A percentile compares a stretch with the other conserved stretches of the same genome.
Evolutionary conservation across 2,888 invertebrate species (phyloP).

Genomic region (Thera obeliscata): DNA sequence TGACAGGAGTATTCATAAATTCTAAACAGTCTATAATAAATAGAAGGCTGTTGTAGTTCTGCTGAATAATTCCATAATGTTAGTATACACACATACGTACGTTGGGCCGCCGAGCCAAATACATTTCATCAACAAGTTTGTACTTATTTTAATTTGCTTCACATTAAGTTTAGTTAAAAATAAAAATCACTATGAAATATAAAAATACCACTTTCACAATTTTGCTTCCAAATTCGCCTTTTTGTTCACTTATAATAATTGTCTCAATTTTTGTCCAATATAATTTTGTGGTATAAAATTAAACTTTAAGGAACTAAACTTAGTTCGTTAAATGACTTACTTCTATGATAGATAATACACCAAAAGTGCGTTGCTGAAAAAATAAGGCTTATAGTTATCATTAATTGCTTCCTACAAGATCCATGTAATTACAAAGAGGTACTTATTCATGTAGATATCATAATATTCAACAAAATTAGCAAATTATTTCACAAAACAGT

Average conservation of each 20-base stretch:
- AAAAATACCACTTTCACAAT: slow-evolving; percentile 76
- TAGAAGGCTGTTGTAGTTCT: slow-evolving; percentile 59
- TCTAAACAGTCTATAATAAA: slow-evolving; percentile 45
- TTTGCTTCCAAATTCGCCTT: slow-evolving; percentile 72
- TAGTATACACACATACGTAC: slow-evolving; percentile 60
- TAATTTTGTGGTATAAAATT: slow-evolving; percentile 52
- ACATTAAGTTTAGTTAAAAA: slow-evolving; percentile 59
- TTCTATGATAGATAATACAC: slow-evolving; percentile 52
- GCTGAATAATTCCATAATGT: slow-evolving; percentile 59
- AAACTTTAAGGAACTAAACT: slow-evolving; percentile 47
- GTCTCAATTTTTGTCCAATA: slow-evolving; percentile 58
- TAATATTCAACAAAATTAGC: neutral
- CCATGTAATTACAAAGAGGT: neutral
- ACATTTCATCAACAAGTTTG: slow-evolving; percentile 69
- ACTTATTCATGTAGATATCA: neutral
- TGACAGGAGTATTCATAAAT: slow-evolving; percentile 62
- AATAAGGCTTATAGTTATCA: slow-evolving; percentile 22
- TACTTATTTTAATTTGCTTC: slow-evolving; percentile 72
- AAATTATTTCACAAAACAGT: slow-evolving; percentile 1
- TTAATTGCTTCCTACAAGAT: slow-evolving; percentile 22
- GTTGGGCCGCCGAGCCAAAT: slow-evolving; percentile 71
- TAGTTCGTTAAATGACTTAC: slow-evolving; percentile 53
- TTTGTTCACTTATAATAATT: slow-evolving; percentile 61
- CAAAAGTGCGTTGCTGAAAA: slow-evolving; percentile 59
- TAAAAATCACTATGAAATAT: slow-evolving; percentile 67